Percentiles rank a stretch among this genome's conserved stretches.
Evolutionary conservation across 2,797 vertebrate genomes (phyloP).

Genomic region (Lepilemur ruficaudatus): DNA sequence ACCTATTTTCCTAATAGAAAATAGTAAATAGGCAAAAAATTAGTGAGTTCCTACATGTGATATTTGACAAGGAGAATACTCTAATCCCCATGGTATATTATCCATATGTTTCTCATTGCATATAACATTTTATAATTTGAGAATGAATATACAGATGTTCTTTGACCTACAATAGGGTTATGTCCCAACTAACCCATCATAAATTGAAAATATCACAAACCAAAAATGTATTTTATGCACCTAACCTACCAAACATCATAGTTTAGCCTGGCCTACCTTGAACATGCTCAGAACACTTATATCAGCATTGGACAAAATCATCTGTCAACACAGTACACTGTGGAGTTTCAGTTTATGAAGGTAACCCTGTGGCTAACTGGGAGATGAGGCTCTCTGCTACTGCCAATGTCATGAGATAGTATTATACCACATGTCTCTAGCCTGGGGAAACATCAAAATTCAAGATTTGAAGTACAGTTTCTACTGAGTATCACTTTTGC

Average conservation of each 20-base stretch:
- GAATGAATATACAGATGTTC: background rate
- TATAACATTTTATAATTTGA: background rate
- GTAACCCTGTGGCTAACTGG: background rate
- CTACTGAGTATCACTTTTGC: background rate
- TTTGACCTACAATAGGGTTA: background rate
- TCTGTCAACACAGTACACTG: background rate
- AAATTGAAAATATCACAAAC: background rate
- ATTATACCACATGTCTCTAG: background rate
- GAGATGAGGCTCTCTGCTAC: background rate
- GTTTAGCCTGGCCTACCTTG: background rate
- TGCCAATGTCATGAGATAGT: background rate
- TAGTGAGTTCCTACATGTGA: background rate
- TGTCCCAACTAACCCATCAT: background rate
- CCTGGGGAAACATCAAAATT: background rate
- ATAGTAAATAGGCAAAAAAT: background rate
- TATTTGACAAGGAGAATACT: background rate
- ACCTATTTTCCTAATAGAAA: conserved; percentile 31
- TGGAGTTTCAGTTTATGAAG: background rate
- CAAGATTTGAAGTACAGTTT: background rate
- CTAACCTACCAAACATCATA: background rate
- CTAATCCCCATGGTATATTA: background rate
- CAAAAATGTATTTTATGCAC: background rate
- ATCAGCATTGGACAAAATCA: background rate
- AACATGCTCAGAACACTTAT: background rate
- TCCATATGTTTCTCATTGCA: background rate